Evolutionary conservation across 2,888 invertebrate species (phyloP), one percentile per base, ranked within the genome.

Genomic region (Latrodectus hesperus): DNA sequence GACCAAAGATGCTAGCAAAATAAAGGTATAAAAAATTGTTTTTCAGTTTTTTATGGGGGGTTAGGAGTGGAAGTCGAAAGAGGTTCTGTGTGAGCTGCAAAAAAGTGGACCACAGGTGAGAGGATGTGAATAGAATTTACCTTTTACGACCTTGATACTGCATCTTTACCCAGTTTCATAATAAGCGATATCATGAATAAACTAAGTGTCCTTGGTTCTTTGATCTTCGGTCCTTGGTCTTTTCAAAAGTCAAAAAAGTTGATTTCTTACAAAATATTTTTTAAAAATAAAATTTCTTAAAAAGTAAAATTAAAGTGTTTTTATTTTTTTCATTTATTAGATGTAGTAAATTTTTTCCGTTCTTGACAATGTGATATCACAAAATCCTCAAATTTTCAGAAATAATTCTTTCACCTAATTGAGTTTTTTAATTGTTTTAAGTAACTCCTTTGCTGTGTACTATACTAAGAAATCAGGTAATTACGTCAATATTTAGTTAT

Each of bases 31-130:
- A 60, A 60, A 60, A 60, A 60, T 60, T 60, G 60, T 60, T 60
- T n/a, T 60, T 60, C 60, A 60, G 6, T 60, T 60, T n/a, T n/a
- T 60, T 60, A 12, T 60, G 38, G 38, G 38, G 38, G 38, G 38
- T 38, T 38, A 38, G 6, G 6, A 38, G 38, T 38, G 38, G 38
- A 38, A 38, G 38, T 38, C 38, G 38, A 38, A 38, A 6, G 38
- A 38, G 38, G 38, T 38, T 38, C 5, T 6, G 6, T 38, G 38
- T 6, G 38, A 4, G 60, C 75, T 64, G 38, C 60, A 51, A 64
- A 67, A 85, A 80, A 86, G n/a, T 75, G 55, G 81, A 74, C 73
- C 74, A 67, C 76, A 81, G 86, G 86, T 86, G 81, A 76, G 85
- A 86, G 86, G 71, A 55, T 73, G 55, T 78, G 77, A 78, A 84